A percentile compares a stretch with the other conserved stretches of the same genome.
These are phyloP conservation scores for Tokudaia tokunoshimensis DNA, from an alignment of 2,797 vertebrate genomes.

Conservation along the genomic window DNA sequence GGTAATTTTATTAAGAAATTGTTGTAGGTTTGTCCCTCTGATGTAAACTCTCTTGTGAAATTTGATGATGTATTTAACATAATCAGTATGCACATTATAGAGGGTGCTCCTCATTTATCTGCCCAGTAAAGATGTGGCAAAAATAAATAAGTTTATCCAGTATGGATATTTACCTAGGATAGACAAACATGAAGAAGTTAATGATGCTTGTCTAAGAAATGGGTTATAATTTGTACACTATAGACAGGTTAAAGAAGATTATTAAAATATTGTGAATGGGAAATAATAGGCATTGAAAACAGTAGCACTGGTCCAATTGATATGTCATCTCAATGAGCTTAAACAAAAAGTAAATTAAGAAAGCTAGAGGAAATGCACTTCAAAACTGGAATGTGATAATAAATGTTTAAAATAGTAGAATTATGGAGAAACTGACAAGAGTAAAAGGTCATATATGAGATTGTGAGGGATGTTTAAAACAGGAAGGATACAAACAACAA, in stretches of 20 bases:
- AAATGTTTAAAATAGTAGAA: neutral
- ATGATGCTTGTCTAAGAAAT: neutral
- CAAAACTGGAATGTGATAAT: neutral
- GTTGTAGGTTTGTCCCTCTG: neutral
- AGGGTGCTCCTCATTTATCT: neutral
- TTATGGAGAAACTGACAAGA: neutral
- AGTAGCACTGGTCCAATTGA: neutral
- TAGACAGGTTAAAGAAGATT: neutral
- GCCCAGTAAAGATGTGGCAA: neutral
- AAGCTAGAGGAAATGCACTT: neutral
- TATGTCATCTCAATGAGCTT: neutral
- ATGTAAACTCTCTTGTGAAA: neutral
- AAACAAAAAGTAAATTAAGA: neutral
- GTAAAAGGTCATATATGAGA: neutral
- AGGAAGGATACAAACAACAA: neutral
- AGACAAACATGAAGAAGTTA: slow-evolving; percentile 7
- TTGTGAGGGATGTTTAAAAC: neutral
- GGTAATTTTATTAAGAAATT: neutral
- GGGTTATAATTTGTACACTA: neutral
- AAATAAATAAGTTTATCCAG: neutral
- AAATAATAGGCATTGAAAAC: slow-evolving; percentile 32
- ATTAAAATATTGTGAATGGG: neutral
- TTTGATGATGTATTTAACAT: neutral
- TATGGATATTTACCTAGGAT: neutral
- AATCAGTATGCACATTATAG: no score